Evolutionary conservation across 2,797 vertebrate species (phyloP).

Genomic region (Urosaurus nigricauda): DNA sequence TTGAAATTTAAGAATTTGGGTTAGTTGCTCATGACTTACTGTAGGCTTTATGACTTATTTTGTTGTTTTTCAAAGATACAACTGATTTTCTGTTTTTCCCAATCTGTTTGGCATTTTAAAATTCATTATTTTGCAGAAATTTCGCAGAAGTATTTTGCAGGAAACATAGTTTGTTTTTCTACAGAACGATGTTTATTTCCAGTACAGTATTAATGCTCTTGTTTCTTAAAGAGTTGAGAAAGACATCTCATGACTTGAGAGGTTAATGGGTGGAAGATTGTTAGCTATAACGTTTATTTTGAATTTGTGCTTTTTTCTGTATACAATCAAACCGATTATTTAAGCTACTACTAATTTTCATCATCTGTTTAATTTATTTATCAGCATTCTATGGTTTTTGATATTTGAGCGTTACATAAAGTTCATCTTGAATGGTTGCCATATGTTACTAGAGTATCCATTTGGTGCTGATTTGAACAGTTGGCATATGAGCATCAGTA

Average conservation of each 20-base stretch:
- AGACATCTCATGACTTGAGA: not conserved
- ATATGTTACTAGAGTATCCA: not conserved
- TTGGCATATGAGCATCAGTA: not conserved
- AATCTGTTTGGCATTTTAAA: not conserved
- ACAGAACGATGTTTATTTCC: not conserved
- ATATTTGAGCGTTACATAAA: not conserved
- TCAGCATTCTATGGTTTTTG: not conserved
- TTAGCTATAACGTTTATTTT: not conserved
- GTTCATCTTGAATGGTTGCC: constrained; percentile 7
- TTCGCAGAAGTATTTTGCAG: not conserved
- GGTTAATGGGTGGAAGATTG: not conserved
- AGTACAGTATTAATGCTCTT: not conserved
- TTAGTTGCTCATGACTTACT: not conserved
- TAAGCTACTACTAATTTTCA: not conserved
- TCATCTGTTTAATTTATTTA: not conserved
- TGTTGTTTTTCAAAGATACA: not conserved
- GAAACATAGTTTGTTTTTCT: not conserved
- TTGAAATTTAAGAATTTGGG: not conserved
- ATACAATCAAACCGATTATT: not conserved
- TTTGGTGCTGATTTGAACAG: not conserved
- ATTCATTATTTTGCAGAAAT: not conserved
- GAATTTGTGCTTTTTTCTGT: not conserved
- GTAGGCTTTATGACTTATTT: not conserved
- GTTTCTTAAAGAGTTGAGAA: not conserved
- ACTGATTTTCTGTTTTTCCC: not conserved